These are phyloP conservation scores for Tachysurus fulvidraco DNA, from an alignment of 2,113 vertebrate genomes.

Conservation along the genomic window DNA sequence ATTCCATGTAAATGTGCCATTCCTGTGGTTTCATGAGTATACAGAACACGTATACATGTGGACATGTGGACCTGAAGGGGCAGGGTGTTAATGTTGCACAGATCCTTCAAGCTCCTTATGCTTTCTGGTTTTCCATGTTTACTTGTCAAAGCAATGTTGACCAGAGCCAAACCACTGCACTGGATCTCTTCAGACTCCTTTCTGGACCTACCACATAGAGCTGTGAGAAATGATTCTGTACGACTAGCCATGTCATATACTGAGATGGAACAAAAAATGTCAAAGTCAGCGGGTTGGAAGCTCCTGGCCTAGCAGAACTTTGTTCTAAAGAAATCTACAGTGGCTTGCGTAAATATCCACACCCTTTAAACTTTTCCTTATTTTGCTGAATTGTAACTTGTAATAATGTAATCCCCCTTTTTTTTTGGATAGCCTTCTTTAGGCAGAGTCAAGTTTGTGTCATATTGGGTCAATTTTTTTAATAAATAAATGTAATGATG, in stretches of 20 bases:
- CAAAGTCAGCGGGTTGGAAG: neutral
- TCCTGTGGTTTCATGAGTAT: neutral
- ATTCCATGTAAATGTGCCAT: neutral
- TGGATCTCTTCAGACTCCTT: neutral
- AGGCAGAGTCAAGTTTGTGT: neutral
- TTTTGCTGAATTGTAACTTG: neutral
- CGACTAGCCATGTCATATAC: neutral
- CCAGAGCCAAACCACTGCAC: neutral
- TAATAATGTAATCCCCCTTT: neutral
- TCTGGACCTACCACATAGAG: conserved; percentile 5
- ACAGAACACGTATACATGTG: neutral
- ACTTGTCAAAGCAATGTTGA: neutral
- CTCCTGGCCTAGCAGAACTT: neutral
- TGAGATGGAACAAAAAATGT: neutral
- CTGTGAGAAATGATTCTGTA: neutral
- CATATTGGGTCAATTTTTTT: neutral
- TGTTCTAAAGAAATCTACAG: neutral
- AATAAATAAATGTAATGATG: conserved; percentile 11
- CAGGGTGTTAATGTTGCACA: neutral
- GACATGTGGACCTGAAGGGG: neutral
- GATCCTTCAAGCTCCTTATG: neutral
- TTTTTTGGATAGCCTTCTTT: neutral
- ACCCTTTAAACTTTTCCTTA: neutral
- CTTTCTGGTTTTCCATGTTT: conserved; percentile 18
- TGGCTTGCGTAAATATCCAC: conserved; percentile 2